Evolutionary conservation across 2,113 vertebrate genomes (phyloP).

Genomic region (Hemicordylus capensis): DNA sequence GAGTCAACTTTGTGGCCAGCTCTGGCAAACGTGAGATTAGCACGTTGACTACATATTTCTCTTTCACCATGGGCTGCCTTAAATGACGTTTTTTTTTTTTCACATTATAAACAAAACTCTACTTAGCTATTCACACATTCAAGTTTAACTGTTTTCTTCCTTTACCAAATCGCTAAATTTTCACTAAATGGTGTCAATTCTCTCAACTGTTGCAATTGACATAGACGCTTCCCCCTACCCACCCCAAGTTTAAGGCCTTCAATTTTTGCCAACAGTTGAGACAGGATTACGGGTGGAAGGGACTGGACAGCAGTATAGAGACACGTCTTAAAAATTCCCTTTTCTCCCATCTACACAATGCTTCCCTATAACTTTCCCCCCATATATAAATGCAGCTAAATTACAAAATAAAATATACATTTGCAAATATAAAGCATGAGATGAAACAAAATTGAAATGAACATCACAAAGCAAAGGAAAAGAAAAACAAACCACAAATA

Average conservation of each 20-base stretch:
- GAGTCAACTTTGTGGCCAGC: not conserved
- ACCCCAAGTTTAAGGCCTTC: slow-evolving; percentile 68
- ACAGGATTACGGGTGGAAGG: slow-evolving; percentile 55
- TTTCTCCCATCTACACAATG: slow-evolving; percentile 63
- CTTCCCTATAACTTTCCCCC: slow-evolving; percentile 47
- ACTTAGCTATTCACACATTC: slow-evolving; percentile 88
- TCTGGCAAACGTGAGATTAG: not conserved
- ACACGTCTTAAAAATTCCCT: slow-evolving; percentile 58
- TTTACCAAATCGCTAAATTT: slow-evolving; percentile 76
- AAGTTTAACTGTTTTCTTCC: slow-evolving; percentile 83
- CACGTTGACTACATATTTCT: slow-evolving; percentile 74
- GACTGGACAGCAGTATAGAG: slow-evolving; percentile 63
- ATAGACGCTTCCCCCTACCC: slow-evolving; percentile 27
- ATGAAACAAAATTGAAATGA: slow-evolving; percentile 81
- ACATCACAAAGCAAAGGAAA: slow-evolving; percentile 74
- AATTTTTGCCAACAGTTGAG: slow-evolving; percentile 45
- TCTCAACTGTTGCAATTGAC: not conserved
- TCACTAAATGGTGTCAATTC: slow-evolving; percentile 64
- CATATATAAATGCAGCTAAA: slow-evolving; percentile 74
- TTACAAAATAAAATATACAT: slow-evolving; percentile 71
- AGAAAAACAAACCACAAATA: slow-evolving; percentile 58
- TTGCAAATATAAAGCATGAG: slow-evolving; percentile 63
- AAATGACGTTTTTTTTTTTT: slow-evolving; percentile 65
- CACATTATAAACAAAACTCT: slow-evolving; percentile 89
- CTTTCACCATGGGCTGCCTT: slow-evolving; percentile 56